Conservation (phyloP, 2,113 vertebrate species). For the Carollia perspicillata region DNA sequence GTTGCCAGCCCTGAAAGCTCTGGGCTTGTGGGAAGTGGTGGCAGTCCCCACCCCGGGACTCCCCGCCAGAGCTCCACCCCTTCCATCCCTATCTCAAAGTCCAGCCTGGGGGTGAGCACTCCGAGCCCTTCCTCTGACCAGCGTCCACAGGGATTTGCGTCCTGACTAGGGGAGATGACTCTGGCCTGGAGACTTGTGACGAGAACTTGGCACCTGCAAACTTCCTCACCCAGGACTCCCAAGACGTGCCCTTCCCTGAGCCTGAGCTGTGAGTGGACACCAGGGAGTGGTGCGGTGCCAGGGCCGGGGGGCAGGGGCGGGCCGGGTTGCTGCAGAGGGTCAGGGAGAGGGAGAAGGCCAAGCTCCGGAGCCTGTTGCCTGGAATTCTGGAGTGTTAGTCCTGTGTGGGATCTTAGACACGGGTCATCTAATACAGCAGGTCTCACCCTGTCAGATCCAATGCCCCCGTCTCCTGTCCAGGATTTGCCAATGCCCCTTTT, state of each 20-base stretch:
- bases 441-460: not conserved
- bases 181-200: not conserved
- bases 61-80: not conserved
- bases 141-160: not conserved
- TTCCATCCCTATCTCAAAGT: constrained; percentile 60
- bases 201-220: not conserved
- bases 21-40: not conserved
- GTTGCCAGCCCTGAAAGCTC: not conserved
- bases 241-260: not conserved
- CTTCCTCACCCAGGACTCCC: not conserved
- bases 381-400: not conserved
- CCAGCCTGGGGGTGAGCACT: not conserved
- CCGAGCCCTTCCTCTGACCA: not conserved
- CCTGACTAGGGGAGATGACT: constrained; percentile 15
- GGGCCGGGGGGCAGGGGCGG: accelerated
- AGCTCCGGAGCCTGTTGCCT: not conserved
- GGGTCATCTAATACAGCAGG: not conserved
- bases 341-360: not conserved
- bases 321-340: not conserved
- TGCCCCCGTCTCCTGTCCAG: not conserved
- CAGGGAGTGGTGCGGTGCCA: not conserved
- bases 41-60: not conserved
- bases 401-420: not conserved
- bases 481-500: not conserved
- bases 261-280: constrained; percentile 55